Conservation (phyloP, 92 coral and sea anemone species). For the Pocillopora meandrina region DNA sequence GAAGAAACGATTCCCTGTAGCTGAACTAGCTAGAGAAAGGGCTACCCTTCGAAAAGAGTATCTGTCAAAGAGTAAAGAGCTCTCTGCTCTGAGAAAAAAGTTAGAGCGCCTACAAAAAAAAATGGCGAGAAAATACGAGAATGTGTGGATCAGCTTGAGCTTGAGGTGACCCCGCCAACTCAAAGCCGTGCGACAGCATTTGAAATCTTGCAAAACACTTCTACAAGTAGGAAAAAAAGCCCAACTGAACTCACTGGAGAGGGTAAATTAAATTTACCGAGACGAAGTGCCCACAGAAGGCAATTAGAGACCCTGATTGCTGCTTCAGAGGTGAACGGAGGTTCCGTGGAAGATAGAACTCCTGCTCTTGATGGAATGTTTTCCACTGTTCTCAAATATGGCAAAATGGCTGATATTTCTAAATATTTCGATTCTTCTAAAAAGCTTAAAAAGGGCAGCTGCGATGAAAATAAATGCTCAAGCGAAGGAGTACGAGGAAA, state of each 20-base stretch:
- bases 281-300: slow-evolving; percentile 58
- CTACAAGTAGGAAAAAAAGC: slow-evolving; percentile 42
- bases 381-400: slow-evolving; percentile 53
- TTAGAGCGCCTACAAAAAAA: slow-evolving; percentile 26
- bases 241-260: slow-evolving; percentile 54
- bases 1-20: slow-evolving; percentile 56
- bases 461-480: slow-evolving; percentile 37
- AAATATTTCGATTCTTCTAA: slow-evolving; percentile 24
- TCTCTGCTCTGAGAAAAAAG: slow-evolving; percentile 42
- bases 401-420: slow-evolving; percentile 26
- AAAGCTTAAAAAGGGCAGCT: slow-evolving; percentile 49
- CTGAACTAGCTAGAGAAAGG: slow-evolving; percentile 57
- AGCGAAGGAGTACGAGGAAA: slow-evolving; percentile 37
- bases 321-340: slow-evolving; percentile 63
- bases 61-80: slow-evolving; percentile 54
- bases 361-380: slow-evolving; percentile 73
- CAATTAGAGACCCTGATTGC: slow-evolving; percentile 60
- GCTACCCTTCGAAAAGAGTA: slow-evolving; percentile 58
- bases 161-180: slow-evolving; percentile 33
- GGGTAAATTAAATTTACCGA: slow-evolving; percentile 52
- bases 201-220: background rate
- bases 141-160: slow-evolving; percentile 27
- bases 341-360: slow-evolving; percentile 53
- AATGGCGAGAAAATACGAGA: slow-evolving; percentile 30
- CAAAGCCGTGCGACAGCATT: slow-evolving; percentile 42